Base-by-base conservation (phyloP, 2,797 vertebrate species). In the Betta splendens region DNA sequence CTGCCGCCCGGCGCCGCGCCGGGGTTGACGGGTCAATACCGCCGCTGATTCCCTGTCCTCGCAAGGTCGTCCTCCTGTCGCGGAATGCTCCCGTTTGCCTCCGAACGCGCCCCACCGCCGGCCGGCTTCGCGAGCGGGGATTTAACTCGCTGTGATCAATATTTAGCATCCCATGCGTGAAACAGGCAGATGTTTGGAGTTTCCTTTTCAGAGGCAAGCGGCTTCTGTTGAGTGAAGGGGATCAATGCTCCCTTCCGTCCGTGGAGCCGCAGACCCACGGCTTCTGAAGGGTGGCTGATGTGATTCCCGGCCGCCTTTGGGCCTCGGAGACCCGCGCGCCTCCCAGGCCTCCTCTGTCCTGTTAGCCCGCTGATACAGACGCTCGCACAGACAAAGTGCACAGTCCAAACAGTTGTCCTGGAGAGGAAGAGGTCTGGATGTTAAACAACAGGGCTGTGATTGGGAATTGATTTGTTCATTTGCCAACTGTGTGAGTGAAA, bases 171-270 rank as follows among this genome's bases (percentile, higher is more conserved):
- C 94, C 94, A 94, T 95, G 95, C 94, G 92, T 96, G 94, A 96
- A 93, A 95, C 92, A 93, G 92, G 92, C 94, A 95, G 94, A 95
- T 95, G 95, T 96, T 96, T 93, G 93, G 95, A 95, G 94, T 94
- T 95, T 97, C 93, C 94, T 94, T 89, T 94, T 88, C 87, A 88
- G 87, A 91, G 86, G 89, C 87, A 77, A 56, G 73, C 85, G 80
- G 89, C 91, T 93, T 89, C 87, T 91, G 89, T 79, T 92, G 93
- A 94, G 93, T 92, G 90, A 92, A 90, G 92, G 89, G 92, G 92
- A 96, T 97, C 95, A 69, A 94, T 96, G 92, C 85, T 89, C 82
- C 85, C 90, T 89, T 90, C 85, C 75, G 81, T 85, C 85, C 73
- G 74, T 64, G 80, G 77, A 77, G 74, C 81, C 83, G 78, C 22